Percentiles rank a stretch among this genome's conserved stretches.
These are phyloP conservation scores for Oreochromis grahami DNA, from an alignment of 2,797 vertebrate species.

Conservation along the genomic window DNA sequence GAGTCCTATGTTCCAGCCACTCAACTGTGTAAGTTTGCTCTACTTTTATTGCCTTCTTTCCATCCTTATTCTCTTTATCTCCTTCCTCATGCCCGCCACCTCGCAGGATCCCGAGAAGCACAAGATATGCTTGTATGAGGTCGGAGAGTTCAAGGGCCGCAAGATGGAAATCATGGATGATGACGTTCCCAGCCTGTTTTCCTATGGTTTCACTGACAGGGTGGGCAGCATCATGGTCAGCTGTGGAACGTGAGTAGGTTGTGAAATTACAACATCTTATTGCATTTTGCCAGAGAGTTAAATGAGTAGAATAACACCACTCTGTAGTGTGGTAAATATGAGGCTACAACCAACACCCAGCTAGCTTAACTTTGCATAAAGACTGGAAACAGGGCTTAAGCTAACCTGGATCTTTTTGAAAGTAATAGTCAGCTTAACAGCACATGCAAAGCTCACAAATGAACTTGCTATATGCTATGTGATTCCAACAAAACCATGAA, in stretches of 20 bases:
- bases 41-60: not conserved
- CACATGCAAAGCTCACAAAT: not conserved
- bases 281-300: not conserved
- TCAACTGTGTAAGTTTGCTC: not conserved
- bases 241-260: slow-evolving; percentile 74
- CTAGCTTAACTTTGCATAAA: not conserved
- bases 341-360: not conserved
- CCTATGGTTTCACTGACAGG: slow-evolving; percentile 79
- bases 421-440: not conserved
- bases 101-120: slow-evolving; percentile 75
- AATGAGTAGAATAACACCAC: not conserved
- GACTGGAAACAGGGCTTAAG: not conserved
- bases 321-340: not conserved
- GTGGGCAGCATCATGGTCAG: slow-evolving; percentile 78
- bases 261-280: not conserved
- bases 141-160: slow-evolving; percentile 79
- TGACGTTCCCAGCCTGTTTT: slow-evolving; percentile 76
- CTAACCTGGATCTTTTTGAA: not conserved
- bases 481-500: not conserved
- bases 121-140: slow-evolving; percentile 77
- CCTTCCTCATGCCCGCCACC: not conserved
- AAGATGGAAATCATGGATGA: slow-evolving; percentile 84
- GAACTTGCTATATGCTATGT: not conserved
- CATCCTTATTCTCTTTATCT: not conserved
- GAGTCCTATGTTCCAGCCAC: not conserved